Evolutionary conservation across 2,113 vertebrate species (phyloP), one percentile per base, ranked within the genome.

Genomic region (Podarcis cretensis): DNA sequence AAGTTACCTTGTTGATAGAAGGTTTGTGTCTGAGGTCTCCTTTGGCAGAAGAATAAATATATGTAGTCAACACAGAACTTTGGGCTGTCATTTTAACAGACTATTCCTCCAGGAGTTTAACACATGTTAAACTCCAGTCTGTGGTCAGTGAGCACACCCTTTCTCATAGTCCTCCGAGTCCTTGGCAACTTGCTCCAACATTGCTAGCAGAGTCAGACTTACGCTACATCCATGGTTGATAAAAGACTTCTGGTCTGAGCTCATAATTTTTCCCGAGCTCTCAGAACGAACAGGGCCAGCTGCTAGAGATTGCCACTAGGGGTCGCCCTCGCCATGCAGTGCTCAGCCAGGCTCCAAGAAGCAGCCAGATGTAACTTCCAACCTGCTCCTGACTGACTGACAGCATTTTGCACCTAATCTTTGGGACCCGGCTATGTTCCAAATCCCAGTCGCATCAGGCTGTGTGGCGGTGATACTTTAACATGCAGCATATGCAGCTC

Each of bases 251-350:
- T 4, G 81, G 48, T 1, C n/a, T 35, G 40, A 20, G 32, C 32
- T 54, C 35, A 8, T 35, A 2, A n/a, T n/a, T 88, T 88, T 88
- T 0, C 0, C 79, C 9, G 0, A 30, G 77, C 54, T 20, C 63
- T 71, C 27, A 5, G 32, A 81, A 85, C 69, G 40, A 40, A 80
- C 79, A 89, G 66, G 66, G 66, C 48, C 16, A n/a, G 43, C 65
- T 69, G 27, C 89, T 3, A 16, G 40, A 7, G 25, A 30, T 84
- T 6, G 65, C 94, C 94, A 77, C 90, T 57, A 88, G 95, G 86
- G 92, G 94, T 94, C 95, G 95, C 87, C 93, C 93, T 94, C 88
- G 25, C 0, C 92, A 74, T 94, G 74, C 88, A 57, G 65, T 95
- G 90, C 0, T 77, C 16, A 20, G 65, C 20, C 78, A 65, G 0